Evolutionary conservation across 1,140 invertebrate genomes (phyloP).

Genomic region (Brachionus rotundiformis): DNA sequence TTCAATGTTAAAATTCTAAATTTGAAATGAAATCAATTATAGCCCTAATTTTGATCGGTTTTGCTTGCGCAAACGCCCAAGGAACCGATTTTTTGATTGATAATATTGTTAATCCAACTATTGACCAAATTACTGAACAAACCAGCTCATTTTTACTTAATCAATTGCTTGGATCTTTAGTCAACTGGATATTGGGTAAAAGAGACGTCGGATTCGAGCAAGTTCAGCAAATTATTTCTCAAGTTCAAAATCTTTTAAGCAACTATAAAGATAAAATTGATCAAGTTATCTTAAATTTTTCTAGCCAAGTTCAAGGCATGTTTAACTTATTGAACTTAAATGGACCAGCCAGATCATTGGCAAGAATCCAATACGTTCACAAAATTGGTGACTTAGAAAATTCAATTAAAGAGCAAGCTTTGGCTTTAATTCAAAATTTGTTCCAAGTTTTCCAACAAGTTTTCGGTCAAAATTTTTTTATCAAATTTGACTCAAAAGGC

Average conservation of each 20-base stretch:
- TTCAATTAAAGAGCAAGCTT: neutral
- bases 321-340: constrained; percentile 27
- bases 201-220: neutral
- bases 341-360: neutral
- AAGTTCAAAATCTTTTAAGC: constrained; percentile 8
- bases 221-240: constrained; percentile 11
- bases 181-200: neutral
- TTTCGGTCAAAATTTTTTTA: constrained; percentile 19
- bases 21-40: constrained; percentile 39
- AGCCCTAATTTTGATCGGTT: neutral
- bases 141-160: neutral
- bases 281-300: neutral
- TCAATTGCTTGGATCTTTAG: neutral
- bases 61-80: constrained; percentile 38
- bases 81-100: constrained; percentile 32
- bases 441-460: constrained; percentile 10
- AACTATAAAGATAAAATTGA: constrained; percentile 46
- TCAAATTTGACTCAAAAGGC: neutral
- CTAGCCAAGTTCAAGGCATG: neutral
- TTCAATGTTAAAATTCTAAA: neutral
- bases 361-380: constrained; percentile 17
- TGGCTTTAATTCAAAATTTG: neutral
- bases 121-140: neutral
- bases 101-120: constrained; percentile 18
- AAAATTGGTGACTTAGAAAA: neutral